phyloP scores from a whole-genome alignment of 2,888 invertebrate genomes.

The Pandemis heparana region DNA sequence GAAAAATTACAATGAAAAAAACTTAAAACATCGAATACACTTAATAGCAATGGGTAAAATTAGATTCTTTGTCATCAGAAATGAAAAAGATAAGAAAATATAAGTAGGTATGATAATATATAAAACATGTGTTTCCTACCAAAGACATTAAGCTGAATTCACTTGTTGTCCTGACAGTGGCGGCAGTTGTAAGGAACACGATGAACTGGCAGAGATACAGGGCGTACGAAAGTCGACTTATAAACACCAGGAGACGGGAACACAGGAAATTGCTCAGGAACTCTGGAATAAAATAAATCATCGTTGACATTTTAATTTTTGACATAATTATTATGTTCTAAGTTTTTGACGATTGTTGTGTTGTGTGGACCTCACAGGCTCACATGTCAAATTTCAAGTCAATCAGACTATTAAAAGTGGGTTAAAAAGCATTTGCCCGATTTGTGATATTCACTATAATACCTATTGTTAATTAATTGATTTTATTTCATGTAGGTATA shows the following conservation, averaged over 20 bases:
- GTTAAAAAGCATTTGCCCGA: no score
- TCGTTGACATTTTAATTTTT: neutral
- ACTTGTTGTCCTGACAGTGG: conserved; percentile 85
- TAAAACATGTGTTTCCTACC: conserved; percentile 72
- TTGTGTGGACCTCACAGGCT: no score
- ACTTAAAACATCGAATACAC: no score
- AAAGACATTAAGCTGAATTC: conserved; percentile 85
- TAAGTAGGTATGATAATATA: no score
- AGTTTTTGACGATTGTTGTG: no score
- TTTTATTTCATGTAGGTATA: no score
- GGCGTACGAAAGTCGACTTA: conserved; percentile 89
- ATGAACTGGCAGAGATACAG: conserved; percentile 88
- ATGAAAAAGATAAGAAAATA: neutral
- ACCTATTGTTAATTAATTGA: no score
- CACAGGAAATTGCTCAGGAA: conserved; percentile 81
- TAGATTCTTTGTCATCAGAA: neutral
- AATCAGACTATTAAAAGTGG: no score
- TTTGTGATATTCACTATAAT: no score
- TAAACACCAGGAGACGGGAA: conserved; percentile 84
- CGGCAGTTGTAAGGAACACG: conserved; percentile 88
- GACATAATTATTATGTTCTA: no score
- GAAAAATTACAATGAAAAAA: no score
- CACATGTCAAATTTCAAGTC: no score
- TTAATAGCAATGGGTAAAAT: neutral
- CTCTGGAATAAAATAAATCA: conserved; percentile 64